Evolutionary conservation across 2,888 invertebrate species (phyloP).

Genomic region (Linyphia triangularis): DNA sequence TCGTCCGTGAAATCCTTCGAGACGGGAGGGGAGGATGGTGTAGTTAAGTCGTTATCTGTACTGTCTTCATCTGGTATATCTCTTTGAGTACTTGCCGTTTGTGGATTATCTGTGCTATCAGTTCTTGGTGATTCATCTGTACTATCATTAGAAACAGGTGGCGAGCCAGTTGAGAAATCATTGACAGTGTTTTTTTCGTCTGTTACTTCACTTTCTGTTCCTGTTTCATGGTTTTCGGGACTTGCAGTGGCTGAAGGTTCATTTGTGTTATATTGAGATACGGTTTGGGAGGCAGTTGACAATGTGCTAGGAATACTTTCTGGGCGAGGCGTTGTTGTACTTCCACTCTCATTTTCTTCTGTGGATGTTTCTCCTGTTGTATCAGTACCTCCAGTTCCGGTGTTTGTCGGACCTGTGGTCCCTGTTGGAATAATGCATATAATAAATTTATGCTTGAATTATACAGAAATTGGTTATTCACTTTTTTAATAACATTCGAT

Average conservation of each 20-base stretch:
- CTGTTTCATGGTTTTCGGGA: not conserved
- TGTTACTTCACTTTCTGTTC: not conserved
- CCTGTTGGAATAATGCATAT: constrained; percentile 39
- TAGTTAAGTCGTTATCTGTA: not conserved
- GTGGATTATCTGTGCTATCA: not conserved
- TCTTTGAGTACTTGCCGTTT: not conserved
- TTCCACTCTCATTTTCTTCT: too few species aligned
- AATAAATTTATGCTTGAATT: not conserved
- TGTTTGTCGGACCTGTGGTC: constrained; percentile 34
- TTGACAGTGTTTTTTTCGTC: not conserved
- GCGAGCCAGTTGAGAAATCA: not conserved
- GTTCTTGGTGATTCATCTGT: not conserved
- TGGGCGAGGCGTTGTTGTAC: too few species aligned
- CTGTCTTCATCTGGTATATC: not conserved
- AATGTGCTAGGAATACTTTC: too few species aligned
- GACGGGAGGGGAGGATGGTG: not conserved
- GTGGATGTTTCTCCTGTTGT: not conserved
- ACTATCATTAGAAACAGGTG: not conserved
- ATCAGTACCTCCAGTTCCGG: constrained; percentile 68
- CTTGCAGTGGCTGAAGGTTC: not conserved
- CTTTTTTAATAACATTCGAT: too few species aligned
- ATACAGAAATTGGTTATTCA: too few species aligned
- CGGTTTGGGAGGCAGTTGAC: not conserved
- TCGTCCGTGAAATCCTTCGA: not conserved
- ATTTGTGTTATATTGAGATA: not conserved